These are phyloP conservation scores for Gonocerus acuteangulatus DNA, from an alignment of 2,888 invertebrate genomes.

Conservation along the genomic window DNA sequence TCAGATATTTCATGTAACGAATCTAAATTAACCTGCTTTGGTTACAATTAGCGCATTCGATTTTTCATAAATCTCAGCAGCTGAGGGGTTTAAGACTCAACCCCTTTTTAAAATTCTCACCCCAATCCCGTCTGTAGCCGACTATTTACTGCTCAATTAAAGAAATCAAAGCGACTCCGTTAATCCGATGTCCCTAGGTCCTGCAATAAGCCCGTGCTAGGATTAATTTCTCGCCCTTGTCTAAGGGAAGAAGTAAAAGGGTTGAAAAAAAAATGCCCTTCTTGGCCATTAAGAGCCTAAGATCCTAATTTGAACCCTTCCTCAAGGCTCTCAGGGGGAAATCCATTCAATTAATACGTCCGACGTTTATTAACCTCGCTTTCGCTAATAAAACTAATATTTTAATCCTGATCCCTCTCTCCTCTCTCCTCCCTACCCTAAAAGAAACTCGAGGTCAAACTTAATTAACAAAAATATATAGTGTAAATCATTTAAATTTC, in stretches of 20 bases:
- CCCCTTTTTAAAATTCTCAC: no score
- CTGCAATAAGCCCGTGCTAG: no score
- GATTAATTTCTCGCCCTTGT: no score
- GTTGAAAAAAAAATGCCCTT: not conserved
- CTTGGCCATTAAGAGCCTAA: not conserved
- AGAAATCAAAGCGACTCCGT: slow-evolving; percentile 32
- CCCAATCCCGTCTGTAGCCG: not conserved
- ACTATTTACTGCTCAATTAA: slow-evolving; percentile 36
- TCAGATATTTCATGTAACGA: no score
- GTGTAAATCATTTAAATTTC: no score
- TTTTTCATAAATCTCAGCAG: no score
- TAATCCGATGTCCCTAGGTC: slow-evolving; percentile 16
- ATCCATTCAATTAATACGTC: slow-evolving; percentile 21
- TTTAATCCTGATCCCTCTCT: not conserved
- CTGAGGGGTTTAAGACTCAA: no score
- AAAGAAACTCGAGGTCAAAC: no score
- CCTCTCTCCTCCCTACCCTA: not conserved
- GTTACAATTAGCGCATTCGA: no score
- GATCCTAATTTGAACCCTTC: not conserved
- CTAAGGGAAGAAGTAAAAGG: no score
- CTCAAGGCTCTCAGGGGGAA: slow-evolving; percentile 3
- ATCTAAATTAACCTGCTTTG: no score
- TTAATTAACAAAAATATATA: no score
- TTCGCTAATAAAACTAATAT: not conserved
- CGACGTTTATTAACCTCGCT: not conserved